phyloP scores from a whole-genome alignment of 2,888 invertebrate species.

The Campopleginae sp. region DNA sequence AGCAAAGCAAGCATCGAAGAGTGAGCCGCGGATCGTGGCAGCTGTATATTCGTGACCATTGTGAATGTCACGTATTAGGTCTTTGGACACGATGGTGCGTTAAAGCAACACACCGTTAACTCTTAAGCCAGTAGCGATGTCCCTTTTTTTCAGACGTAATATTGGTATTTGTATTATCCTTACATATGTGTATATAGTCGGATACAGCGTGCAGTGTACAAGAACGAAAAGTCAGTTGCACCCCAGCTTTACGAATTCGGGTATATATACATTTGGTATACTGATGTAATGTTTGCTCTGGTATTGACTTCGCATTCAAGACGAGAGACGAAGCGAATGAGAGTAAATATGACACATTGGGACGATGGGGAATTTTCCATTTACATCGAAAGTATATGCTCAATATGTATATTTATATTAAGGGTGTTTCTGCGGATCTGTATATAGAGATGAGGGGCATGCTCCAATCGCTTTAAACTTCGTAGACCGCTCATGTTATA shows the following conservation, averaged over 20 bases:
- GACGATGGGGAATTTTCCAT: constrained; percentile 20
- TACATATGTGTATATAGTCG: neutral
- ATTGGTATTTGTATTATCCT: constrained; percentile 47
- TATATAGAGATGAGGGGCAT: constrained; percentile 17
- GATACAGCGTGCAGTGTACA: constrained; percentile 29
- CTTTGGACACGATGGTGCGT: constrained; percentile 44
- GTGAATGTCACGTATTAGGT: constrained; percentile 76
- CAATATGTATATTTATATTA: neutral
- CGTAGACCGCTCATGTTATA: constrained; percentile 31
- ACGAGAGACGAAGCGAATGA: constrained; percentile 45
- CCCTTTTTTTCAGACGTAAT: constrained; percentile 44
- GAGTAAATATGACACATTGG: constrained; percentile 59
- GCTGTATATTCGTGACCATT: constrained; percentile 73
- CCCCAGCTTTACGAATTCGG: constrained; percentile 50
- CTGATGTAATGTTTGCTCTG: constrained; percentile 55
- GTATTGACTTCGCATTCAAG: constrained; percentile 63
- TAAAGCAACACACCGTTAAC: constrained; percentile 54
- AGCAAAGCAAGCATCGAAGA: constrained; percentile 58
- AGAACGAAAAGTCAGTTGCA: constrained; percentile 42
- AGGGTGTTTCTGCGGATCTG: neutral
- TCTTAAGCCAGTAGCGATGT: constrained; percentile 39
- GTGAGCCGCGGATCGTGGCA: constrained; percentile 67
- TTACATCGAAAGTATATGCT: constrained; percentile 17
- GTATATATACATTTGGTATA: constrained; percentile 35
- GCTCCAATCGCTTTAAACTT: constrained; percentile 43